These are phyloP conservation scores for Tolmerus cingulatus DNA, from an alignment of 2,888 invertebrate genomes.

Conservation along the genomic window DNA sequence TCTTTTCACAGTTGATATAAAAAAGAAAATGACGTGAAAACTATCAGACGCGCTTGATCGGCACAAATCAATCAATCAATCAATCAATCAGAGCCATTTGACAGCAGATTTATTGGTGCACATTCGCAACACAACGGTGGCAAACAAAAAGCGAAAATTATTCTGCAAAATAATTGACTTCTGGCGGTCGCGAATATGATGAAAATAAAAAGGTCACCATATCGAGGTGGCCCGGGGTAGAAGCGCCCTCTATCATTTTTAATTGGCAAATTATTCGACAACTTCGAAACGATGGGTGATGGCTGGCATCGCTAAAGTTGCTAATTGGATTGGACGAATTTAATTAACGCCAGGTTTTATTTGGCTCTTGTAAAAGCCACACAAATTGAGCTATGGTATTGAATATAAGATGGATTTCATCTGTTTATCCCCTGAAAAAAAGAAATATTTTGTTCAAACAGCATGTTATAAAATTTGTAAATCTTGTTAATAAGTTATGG, in stretches of 20 bases:
- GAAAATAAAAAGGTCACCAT: background rate
- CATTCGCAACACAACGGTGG: background rate
- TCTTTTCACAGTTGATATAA: background rate
- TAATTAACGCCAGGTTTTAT: background rate
- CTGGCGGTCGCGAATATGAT: background rate
- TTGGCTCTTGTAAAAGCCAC: background rate
- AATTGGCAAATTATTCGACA: background rate
- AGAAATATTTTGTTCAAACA: too few species aligned
- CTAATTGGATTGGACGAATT: background rate
- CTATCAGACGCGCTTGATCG: background rate
- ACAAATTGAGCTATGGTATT: background rate
- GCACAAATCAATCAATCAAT: constrained; percentile 13
- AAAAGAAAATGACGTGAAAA: background rate
- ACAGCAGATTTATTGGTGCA: constrained; percentile 19
- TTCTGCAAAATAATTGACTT: constrained; percentile 16
- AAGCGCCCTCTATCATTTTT: background rate
- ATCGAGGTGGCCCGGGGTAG: background rate
- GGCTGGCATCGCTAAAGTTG: background rate
- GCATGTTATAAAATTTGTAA: too few species aligned
- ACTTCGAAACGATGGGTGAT: background rate
- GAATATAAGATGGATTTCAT: background rate
- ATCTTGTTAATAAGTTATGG: too few species aligned
- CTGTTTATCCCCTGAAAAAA: too few species aligned
- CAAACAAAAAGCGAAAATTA: background rate
- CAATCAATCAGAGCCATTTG: constrained; percentile 8